phyloP scores from a whole-genome alignment of 2,888 invertebrate genomes.

The Cordilura impudica region DNA sequence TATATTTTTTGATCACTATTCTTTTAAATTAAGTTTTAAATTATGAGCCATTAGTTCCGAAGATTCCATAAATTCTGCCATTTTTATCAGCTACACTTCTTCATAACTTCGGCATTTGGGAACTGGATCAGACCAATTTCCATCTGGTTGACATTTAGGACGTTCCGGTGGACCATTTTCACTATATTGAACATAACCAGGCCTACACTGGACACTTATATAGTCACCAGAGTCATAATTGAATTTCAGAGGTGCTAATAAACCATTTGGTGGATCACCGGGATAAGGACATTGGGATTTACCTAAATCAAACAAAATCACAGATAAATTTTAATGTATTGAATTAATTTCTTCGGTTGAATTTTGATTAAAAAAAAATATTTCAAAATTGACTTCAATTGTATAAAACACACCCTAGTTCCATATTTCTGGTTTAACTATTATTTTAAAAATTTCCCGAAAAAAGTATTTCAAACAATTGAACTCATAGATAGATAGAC shows the following conservation, averaged over 20 bases:
- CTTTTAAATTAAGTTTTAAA: constrained; percentile 22
- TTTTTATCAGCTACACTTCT: constrained; percentile 79
- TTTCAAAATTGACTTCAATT: not conserved
- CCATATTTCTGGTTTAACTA: too few relatives aligned
- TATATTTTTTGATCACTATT: constrained; percentile 21
- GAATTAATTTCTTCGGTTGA: not conserved
- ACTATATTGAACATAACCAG: constrained; percentile 81
- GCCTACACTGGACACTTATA: constrained; percentile 84
- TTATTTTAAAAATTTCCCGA: too few relatives aligned
- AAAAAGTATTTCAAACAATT: too few relatives aligned
- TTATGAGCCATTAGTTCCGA: constrained; percentile 42
- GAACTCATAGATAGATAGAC: too few relatives aligned
- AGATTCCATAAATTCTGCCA: constrained; percentile 50
- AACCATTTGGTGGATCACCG: constrained; percentile 85
- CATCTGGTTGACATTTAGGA: constrained; percentile 83
- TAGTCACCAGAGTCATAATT: constrained; percentile 86
- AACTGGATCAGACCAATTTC: constrained; percentile 84
- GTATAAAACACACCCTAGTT: too few relatives aligned
- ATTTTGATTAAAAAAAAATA: not conserved
- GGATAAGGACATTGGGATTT: constrained; percentile 86
- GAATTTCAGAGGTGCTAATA: constrained; percentile 85
- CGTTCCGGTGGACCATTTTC: constrained; percentile 80
- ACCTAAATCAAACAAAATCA: constrained; percentile 78
- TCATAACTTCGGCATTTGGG: constrained; percentile 84
- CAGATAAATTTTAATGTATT: constrained; percentile 12